Evolutionary conservation across 1,140 invertebrate species (phyloP).

Genomic region (Dinothrombium tinctorium): DNA sequence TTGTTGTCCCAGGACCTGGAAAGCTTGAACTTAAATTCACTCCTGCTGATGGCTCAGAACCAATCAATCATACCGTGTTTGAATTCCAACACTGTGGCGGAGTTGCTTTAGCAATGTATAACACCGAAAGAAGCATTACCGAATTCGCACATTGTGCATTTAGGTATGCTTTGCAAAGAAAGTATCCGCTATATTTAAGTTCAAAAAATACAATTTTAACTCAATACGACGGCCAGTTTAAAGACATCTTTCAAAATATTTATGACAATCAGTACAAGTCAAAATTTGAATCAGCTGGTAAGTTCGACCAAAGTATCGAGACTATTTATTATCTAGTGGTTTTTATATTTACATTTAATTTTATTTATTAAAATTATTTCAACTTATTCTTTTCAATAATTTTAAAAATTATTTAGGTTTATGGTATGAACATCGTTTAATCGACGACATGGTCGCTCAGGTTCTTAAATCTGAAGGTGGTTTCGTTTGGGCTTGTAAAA

Average conservation of each 20-base stretch:
- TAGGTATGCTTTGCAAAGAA: slow-evolving; percentile 59
- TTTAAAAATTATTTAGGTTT: slow-evolving; percentile 43
- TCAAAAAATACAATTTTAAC: slow-evolving; percentile 99
- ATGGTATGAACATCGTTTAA: slow-evolving; percentile 92
- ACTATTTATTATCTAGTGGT: no score
- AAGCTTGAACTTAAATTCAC: slow-evolving; percentile 65
- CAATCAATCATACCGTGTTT: slow-evolving; percentile 43
- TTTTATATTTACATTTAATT: no score
- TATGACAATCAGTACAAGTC: slow-evolving; percentile 65
- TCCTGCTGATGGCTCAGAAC: slow-evolving; percentile 31
- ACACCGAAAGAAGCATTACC: slow-evolving; percentile 54
- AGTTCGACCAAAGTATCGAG: not conserved
- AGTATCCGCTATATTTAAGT: slow-evolving; percentile 75
- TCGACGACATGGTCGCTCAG: slow-evolving; percentile 99
- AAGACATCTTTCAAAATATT: slow-evolving; percentile 96
- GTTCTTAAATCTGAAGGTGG: slow-evolving; percentile 93
- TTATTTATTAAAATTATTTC: no score
- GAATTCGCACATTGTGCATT: slow-evolving; percentile 87
- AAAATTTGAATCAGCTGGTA: slow-evolving; percentile 41
- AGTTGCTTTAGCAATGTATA: slow-evolving; percentile 83
- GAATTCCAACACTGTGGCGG: slow-evolving; percentile 25
- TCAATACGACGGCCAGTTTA: slow-evolving; percentile 91
- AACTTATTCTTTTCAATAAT: no score
- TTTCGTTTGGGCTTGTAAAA: slow-evolving; percentile 97
- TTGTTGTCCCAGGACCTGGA: slow-evolving; percentile 64